These are phyloP conservation scores for Cartodere bifasciata DNA, from an alignment of 2,888 invertebrate species.

Conservation along the genomic window DNA sequence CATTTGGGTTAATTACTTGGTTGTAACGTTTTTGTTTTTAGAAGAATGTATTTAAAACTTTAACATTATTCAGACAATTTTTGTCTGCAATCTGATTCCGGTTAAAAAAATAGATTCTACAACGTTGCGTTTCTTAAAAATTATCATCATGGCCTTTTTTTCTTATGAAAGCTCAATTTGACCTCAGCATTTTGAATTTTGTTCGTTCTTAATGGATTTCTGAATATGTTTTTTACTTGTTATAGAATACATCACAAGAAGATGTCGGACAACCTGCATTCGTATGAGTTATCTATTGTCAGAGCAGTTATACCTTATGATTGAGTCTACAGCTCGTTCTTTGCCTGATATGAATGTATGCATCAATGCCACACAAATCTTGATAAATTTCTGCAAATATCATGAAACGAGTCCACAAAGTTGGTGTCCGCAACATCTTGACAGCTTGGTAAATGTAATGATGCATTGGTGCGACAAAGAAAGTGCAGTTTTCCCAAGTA, in stretches of 20 bases:
- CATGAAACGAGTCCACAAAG: slow-evolving; percentile 45
- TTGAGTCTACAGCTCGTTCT: slow-evolving; percentile 41
- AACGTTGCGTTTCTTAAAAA: too few species aligned
- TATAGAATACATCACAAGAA: slow-evolving; percentile 34
- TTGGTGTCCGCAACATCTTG: slow-evolving; percentile 47
- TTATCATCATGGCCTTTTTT: too few species aligned
- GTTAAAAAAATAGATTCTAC: too few species aligned
- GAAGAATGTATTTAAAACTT: too few species aligned
- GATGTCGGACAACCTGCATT: slow-evolving; percentile 28
- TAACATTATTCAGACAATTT: too few species aligned
- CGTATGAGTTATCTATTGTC: slow-evolving; percentile 29
- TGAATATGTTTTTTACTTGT: too few species aligned
- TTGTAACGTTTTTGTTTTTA: too few species aligned
- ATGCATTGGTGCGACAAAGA: slow-evolving; percentile 56
- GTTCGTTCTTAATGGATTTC: too few species aligned
- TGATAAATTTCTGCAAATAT: slow-evolving; percentile 56
- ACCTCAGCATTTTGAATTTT: too few species aligned
- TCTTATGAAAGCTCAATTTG: too few species aligned
- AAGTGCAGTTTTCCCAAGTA: slow-evolving; percentile 46
- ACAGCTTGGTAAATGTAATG: slow-evolving; percentile 49
- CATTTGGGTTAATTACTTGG: too few species aligned
- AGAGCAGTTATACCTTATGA: slow-evolving; percentile 30
- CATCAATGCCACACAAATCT: slow-evolving; percentile 41
- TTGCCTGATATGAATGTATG: slow-evolving; percentile 46
- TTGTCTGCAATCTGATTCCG: too few species aligned